Base-by-base conservation (phyloP, 2,888 invertebrate species). In the Tetramorium bicarinatum region DNA sequence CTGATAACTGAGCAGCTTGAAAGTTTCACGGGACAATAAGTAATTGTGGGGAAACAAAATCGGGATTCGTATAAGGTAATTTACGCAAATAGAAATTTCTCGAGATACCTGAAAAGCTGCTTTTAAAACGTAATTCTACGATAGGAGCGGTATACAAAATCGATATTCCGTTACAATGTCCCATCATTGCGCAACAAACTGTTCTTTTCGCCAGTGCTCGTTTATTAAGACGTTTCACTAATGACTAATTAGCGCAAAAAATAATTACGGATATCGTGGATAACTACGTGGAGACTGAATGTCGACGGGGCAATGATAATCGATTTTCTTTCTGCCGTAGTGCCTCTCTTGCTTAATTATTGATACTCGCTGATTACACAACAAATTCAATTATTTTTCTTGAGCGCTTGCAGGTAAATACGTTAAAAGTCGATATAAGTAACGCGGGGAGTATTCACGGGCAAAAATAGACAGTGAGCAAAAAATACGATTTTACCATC, bases 401-500 rank as follows among this genome's bases (percentile, higher is more conserved):
- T 44, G 76, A n/a, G 13, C n/a, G 54, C 72, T 15, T 13, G 44
- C 75, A 59, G 4, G 25, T 75, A 80, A 80, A 59, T 80, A 47
- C 44, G 34, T 71, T 79, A 71, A 59, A 79, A 71, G 54, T 56
- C 29, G n/a, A 59, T 59, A 11, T 56, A 56, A 79, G 59, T 59
- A 52, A 9, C 11, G 34, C 67, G 15, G 2, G 29, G 18, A 9
- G 18, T 34, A 13, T 72, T 8, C 18, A 25, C 38, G 4, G 4
- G 47, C 21, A 38, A 52, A 69, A 69, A 59, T 67, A 72, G 56
- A 41, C 7, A 21, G 34, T 13, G 52, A 25, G 38, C 15, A 74
- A 47, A 54, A 77, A 79, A 79, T 79, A 59, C 18, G 15, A 72
- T 79, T 79, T 72, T 25, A 9, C 38, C 29, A 34, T 77, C 54